These are phyloP conservation scores for Theristicus caerulescens DNA, from an alignment of 2,113 vertebrate genomes.

Conservation along the genomic window DNA sequence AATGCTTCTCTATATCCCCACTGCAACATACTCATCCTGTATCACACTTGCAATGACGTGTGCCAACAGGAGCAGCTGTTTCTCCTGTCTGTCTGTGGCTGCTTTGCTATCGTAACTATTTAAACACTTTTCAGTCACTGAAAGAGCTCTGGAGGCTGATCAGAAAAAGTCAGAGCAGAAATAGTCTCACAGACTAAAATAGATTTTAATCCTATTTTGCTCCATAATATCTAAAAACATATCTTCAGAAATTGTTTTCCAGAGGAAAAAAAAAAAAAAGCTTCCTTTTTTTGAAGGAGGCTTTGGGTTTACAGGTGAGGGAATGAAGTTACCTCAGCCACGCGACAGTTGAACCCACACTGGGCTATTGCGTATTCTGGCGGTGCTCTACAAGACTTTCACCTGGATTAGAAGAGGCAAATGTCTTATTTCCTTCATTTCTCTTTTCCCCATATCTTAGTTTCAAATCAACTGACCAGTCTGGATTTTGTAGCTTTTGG, in stretches of 20 bases:
- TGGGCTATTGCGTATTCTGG: not conserved
- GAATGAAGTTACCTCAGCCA: not conserved
- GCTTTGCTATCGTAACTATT: not conserved
- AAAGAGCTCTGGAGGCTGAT: not conserved
- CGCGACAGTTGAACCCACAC: fast-evolving
- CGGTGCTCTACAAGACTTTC: not conserved
- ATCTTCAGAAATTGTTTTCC: not conserved
- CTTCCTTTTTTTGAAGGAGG: not conserved
- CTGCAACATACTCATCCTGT: not conserved
- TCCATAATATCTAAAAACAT: fast-evolving
- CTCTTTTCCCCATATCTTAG: not conserved
- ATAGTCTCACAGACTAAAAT: not conserved
- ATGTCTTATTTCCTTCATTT: not conserved
- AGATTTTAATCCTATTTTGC: not conserved
- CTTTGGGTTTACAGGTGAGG: not conserved
- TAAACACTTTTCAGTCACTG: not conserved
- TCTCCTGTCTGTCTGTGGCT: not conserved
- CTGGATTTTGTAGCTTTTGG: not conserved
- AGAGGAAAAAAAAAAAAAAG: not conserved
- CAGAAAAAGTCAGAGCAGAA: not conserved
- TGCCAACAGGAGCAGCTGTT: not conserved
- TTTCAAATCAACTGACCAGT: not conserved
- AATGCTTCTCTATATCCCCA: not conserved
- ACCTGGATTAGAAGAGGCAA: not conserved
- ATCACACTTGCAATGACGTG: not conserved